phyloP scores from a whole-genome alignment of 1,140 invertebrate genomes.

The Drosophila jambulina region DNA sequence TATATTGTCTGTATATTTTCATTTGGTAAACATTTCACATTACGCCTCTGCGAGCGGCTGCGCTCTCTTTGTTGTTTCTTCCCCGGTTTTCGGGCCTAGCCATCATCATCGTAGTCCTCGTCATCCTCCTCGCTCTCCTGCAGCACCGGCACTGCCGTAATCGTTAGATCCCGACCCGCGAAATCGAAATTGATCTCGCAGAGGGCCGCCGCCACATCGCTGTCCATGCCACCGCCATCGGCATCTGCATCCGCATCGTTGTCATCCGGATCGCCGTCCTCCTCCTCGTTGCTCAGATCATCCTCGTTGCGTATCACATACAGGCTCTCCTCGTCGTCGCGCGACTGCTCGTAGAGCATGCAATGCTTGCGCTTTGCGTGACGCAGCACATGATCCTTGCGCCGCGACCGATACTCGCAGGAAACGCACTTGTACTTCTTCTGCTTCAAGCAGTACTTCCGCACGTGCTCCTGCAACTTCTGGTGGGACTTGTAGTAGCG shows the following conservation, averaged over 20 bases:
- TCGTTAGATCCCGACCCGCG: conserved; percentile 74
- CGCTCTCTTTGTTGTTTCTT: conserved; percentile 28
- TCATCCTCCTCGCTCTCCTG: conserved; percentile 81
- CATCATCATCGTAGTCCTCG: conserved; percentile 82
- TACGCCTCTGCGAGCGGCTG: conserved; percentile 64
- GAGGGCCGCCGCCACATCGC: conserved; percentile 60
- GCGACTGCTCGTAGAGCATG: conserved; percentile 66
- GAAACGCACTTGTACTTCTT: conserved; percentile 84
- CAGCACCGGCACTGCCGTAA: conserved; percentile 75
- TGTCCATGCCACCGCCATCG: conserved; percentile 54
- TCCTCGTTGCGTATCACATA: conserved; percentile 83
- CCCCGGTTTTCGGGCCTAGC: conserved; percentile 26
- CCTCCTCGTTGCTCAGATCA: conserved; percentile 72
- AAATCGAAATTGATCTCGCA: conserved; percentile 78
- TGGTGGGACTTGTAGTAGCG: conserved; percentile 78
- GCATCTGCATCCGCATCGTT: conserved; percentile 30
- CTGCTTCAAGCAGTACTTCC: conserved; percentile 82
- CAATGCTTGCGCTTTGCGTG: conserved; percentile 82
- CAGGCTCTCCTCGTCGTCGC: conserved; percentile 74
- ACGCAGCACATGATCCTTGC: conserved; percentile 80
- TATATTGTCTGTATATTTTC: conserved; percentile 72
- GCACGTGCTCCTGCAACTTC: conserved; percentile 82
- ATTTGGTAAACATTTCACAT: conserved; percentile 82
- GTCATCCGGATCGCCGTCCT: conserved; percentile 44
- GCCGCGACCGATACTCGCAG: conserved; percentile 80